phyloP scores from a whole-genome alignment of 2,113 vertebrate genomes.

The Nannobrachium achirus region DNA sequence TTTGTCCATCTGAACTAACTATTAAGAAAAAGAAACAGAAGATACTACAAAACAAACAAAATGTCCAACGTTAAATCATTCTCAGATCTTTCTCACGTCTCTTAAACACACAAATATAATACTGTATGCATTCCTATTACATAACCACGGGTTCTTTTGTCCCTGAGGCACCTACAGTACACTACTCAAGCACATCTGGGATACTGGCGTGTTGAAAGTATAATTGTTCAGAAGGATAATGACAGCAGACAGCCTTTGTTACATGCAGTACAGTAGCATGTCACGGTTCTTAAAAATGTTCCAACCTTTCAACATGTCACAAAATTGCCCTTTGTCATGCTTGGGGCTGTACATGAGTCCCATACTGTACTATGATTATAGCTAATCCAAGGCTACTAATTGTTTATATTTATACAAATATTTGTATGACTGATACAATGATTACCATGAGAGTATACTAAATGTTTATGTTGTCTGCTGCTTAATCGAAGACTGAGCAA shows the following conservation, averaged over 20 bases:
- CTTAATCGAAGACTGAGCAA: too few species aligned
- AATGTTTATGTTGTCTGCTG: too few species aligned
- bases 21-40: too few species aligned
- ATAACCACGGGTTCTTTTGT: slow-evolving; percentile 4
- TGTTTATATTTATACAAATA: too few species aligned
- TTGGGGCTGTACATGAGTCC: neutral
- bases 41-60: too few species aligned
- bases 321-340: neutral
- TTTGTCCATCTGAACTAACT: too few species aligned
- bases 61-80: too few species aligned
- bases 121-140: slow-evolving; percentile 1
- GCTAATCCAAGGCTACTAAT: too few species aligned
- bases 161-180: neutral
- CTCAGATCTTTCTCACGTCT: neutral
- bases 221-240: neutral
- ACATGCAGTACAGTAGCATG: neutral
- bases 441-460: too few species aligned
- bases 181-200: neutral
- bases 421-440: too few species aligned
- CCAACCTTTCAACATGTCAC: neutral
- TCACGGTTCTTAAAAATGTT: neutral
- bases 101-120: neutral
- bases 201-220: slow-evolving; percentile 5
- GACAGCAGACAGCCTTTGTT: neutral
- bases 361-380: too few species aligned